Percentiles rank a stretch among this genome's conserved stretches.
Conservation (phyloP, 2,113 vertebrate species). For the Bos taurus region DNA sequence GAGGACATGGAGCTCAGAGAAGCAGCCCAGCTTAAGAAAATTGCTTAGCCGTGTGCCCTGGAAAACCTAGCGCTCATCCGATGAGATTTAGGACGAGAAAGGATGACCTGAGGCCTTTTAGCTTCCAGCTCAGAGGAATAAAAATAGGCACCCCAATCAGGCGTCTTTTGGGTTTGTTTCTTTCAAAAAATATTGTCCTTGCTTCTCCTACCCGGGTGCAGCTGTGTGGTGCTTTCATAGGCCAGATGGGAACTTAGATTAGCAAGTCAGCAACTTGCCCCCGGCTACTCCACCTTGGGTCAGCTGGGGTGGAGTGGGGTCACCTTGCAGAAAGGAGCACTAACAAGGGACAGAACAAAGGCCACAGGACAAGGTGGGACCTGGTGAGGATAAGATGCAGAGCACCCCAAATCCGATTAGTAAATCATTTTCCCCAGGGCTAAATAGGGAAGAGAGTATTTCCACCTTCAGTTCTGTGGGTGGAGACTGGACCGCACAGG, state of each 20-base stretch:
- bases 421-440: conserved; percentile 62
- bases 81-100: conserved; percentile 61
- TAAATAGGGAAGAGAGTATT: conserved; percentile 57
- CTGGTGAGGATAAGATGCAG: conserved; percentile 2
- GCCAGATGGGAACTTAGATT: conserved; percentile 40
- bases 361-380: conserved; percentile 36
- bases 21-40: neutral
- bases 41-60: neutral
- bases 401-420: conserved; percentile 50
- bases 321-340: neutral
- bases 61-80: conserved; percentile 2
- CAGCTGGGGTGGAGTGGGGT: conserved; percentile 59
- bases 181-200: neutral
- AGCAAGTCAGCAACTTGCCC: conserved; percentile 43
- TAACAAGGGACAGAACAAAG: neutral
- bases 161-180: neutral
- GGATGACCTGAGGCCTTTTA: conserved; percentile 57
- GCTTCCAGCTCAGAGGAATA: conserved; percentile 67
- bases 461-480: conserved; percentile 32
- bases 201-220: conserved; percentile 10
- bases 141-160: conserved; percentile 63
- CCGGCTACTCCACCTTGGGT: conserved; percentile 19
- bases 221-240: neutral
- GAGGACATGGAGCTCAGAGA: neutral
- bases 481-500: conserved; percentile 30